phyloP scores from a whole-genome alignment of 2,113 vertebrate genomes.

The Meriones unguiculatus region DNA sequence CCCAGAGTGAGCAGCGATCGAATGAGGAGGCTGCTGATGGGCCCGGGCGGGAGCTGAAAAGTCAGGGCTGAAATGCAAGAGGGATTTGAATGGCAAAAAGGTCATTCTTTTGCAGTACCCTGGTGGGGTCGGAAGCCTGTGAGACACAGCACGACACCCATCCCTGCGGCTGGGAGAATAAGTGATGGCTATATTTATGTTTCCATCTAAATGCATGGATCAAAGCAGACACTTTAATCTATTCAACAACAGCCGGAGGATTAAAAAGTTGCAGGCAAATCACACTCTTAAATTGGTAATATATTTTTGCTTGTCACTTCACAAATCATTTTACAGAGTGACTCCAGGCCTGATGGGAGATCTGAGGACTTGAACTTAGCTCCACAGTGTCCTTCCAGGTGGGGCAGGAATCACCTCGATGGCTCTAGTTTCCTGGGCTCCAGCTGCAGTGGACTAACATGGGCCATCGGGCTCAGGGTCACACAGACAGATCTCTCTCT shows the following conservation, averaged over 20 bases:
- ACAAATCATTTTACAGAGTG: slow-evolving; percentile 81
- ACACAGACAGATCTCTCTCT: neutral
- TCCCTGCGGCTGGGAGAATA: slow-evolving; percentile 61
- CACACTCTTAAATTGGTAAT: slow-evolving; percentile 83
- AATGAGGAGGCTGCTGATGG: neutral
- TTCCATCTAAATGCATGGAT: slow-evolving; percentile 83
- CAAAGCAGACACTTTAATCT: slow-evolving; percentile 87
- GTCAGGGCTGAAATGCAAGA: neutral
- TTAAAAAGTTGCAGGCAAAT: slow-evolving; percentile 87
- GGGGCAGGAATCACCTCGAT: neutral
- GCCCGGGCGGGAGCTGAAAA: neutral
- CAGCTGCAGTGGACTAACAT: no score
- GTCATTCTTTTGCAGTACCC: neutral
- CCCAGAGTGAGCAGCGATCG: neutral
- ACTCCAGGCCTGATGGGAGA: slow-evolving; percentile 16
- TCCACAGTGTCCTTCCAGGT: neutral
- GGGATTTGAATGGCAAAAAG: slow-evolving; percentile 69
- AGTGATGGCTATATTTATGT: slow-evolving; percentile 78
- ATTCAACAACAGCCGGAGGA: slow-evolving; percentile 84
- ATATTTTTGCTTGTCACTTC: slow-evolving; percentile 83
- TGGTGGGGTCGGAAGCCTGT: neutral
- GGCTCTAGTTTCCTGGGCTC: neutral
- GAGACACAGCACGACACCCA: slow-evolving; percentile 46
- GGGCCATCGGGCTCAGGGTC: neutral
- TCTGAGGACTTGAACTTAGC: slow-evolving; percentile 63